Percentiles rank a stretch among this genome's conserved stretches.
Evolutionary conservation across 2,797 vertebrate genomes (phyloP).

Genomic region (Prionace glauca): DNA sequence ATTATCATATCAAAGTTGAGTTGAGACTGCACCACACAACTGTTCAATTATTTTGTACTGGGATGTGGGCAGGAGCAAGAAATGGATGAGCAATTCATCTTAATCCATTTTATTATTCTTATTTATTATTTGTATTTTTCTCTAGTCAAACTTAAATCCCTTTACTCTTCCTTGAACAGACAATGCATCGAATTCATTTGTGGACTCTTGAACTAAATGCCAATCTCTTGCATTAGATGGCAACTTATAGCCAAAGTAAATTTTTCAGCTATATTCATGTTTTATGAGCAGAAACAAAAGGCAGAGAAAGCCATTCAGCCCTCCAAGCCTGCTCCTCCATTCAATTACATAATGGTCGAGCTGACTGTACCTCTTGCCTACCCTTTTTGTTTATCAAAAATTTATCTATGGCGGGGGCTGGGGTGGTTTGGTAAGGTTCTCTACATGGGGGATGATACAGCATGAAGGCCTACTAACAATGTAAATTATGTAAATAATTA

Average conservation of each 20-base stretch:
- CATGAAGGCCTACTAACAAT: no score
- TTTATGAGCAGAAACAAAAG: not conserved
- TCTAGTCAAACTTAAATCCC: not conserved
- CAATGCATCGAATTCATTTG: not conserved
- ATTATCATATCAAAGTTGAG: slow-evolving; percentile 10
- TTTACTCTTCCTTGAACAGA: not conserved
- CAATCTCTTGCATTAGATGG: not conserved
- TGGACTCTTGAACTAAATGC: not conserved
- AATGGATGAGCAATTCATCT: not conserved
- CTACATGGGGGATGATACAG: no score
- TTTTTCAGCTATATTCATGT: not conserved
- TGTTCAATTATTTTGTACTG: not conserved
- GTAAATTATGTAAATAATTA: no score
- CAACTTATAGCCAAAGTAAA: not conserved
- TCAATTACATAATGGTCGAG: no score
- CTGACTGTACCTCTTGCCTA: no score
- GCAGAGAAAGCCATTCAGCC: no score
- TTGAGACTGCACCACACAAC: slow-evolving; percentile 2
- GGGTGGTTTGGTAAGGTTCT: no score
- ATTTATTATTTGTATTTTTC: not conserved
- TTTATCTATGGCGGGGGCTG: no score
- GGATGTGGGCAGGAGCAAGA: not conserved
- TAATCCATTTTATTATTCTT: not conserved
- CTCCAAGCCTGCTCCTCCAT: no score
- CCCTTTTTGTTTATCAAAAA: no score